Percentiles rank a stretch among this genome's conserved stretches.
Conservation (phyloP, 2,888 invertebrate genomes). For the Acanthosoma haemorrhoidale region DNA sequence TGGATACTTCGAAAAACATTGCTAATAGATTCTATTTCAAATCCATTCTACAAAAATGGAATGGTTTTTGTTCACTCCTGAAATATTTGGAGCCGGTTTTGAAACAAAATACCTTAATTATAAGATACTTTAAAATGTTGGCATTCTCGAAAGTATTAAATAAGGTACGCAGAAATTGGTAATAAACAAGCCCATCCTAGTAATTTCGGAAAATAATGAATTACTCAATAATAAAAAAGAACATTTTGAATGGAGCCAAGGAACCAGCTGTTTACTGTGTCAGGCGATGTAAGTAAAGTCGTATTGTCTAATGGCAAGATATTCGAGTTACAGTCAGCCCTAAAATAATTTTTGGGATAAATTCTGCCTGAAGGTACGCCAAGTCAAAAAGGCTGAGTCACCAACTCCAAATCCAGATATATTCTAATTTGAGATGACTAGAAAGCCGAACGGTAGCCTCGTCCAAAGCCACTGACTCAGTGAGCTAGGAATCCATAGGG, state of each 20-base stretch:
- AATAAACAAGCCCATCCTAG: too few species aligned
- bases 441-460: not conserved
- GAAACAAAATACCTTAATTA: too few species aligned
- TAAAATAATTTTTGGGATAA: conserved; percentile 7
- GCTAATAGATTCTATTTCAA: too few species aligned
- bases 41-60: too few species aligned
- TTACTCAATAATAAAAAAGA: not conserved
- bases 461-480: not conserved
- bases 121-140: too few species aligned
- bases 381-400: conserved; percentile 2
- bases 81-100: too few species aligned
- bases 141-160: too few species aligned
- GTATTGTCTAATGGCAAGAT: not conserved
- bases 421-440: conserved; percentile 3
- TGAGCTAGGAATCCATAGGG: not conserved
- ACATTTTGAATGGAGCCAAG: too few species aligned
- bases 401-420: not conserved
- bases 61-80: too few species aligned
- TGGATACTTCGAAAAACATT: too few species aligned
- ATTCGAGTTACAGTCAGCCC: not conserved
- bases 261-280: not conserved
- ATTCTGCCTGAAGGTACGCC: not conserved
- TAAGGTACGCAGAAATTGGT: too few species aligned
- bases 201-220: too few species aligned
- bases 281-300: not conserved